Evolutionary conservation across 2,113 vertebrate genomes (phyloP).

Genomic region (Petrocephalus zakoni): DNA sequence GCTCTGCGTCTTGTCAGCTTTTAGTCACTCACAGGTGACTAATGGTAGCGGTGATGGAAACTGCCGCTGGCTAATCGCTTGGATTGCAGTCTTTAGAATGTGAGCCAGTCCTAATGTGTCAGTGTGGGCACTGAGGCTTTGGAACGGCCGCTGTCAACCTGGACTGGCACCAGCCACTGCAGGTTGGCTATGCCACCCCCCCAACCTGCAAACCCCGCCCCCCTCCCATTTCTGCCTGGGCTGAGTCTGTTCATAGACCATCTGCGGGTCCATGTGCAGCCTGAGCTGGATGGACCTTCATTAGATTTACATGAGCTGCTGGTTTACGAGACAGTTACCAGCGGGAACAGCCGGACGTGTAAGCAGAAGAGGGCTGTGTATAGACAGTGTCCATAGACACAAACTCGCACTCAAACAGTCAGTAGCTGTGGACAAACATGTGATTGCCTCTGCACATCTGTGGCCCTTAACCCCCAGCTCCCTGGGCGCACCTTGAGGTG

Average conservation of each 20-base stretch:
- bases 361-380: background rate
- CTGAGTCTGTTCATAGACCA: background rate
- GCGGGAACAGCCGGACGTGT: background rate
- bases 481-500: too few relatives aligned
- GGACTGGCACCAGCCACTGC: background rate
- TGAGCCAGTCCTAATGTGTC: background rate
- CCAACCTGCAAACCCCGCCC: background rate
- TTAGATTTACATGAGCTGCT: conserved; percentile 8
- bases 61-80: background rate
- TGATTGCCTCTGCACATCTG: too few relatives aligned
- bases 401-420: background rate
- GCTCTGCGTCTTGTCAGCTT: background rate
- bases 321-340: background rate
- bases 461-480: too few relatives aligned
- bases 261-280: background rate
- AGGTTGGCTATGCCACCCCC: background rate
- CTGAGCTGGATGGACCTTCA: background rate
- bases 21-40: background rate
- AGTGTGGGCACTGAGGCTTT: background rate
- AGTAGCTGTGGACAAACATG: background rate
- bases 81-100: background rate
- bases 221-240: background rate
- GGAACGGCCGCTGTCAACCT: background rate
- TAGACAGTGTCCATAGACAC: background rate
- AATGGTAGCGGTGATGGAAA: background rate